A percentile compares a stretch with the other conserved stretches of the same genome.
phyloP scores from a whole-genome alignment of 2,888 invertebrate species.

The Drosophila planitibia region DNA sequence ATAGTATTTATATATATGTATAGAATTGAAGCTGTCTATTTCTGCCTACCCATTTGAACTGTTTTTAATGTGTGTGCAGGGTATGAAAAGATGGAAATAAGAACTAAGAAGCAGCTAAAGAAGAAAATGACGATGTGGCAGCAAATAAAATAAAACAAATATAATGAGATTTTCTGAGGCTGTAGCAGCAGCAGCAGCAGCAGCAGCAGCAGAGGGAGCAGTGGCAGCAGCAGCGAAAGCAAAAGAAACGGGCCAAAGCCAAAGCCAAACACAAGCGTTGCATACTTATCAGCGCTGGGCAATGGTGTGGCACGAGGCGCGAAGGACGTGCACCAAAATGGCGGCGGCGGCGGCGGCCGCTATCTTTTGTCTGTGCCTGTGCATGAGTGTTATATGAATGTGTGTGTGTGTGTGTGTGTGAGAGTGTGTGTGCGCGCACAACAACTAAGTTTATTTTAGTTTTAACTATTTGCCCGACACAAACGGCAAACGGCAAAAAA shows the following conservation, averaged over 20 bases:
- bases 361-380: constrained; percentile 61
- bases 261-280: constrained; percentile 55
- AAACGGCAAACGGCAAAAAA: constrained; percentile 46
- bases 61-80: constrained; percentile 3
- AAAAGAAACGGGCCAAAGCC: constrained; percentile 34
- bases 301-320: constrained; percentile 27
- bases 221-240: constrained; percentile 11
- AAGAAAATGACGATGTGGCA: constrained; percentile 62
- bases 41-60: not conserved
- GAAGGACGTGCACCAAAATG: constrained; percentile 62
- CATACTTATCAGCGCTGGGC: constrained; percentile 74
- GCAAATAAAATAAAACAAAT: constrained; percentile 80
- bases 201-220: not conserved
- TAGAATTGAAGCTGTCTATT: not conserved
- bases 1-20: not conserved
- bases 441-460: constrained; percentile 75
- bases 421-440: constrained; percentile 30
- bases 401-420: constrained; percentile 10
- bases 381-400: constrained; percentile 8
- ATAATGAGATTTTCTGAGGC: constrained; percentile 83
- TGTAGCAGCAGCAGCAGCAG: constrained; percentile 26
- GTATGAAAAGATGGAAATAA: constrained; percentile 31
- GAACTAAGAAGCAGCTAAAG: constrained; percentile 44
- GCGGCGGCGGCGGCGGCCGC: constrained; percentile 62
- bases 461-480: constrained; percentile 80